Base-by-base conservation (phyloP, 2,888 invertebrate genomes). In the Syritta pipiens region DNA sequence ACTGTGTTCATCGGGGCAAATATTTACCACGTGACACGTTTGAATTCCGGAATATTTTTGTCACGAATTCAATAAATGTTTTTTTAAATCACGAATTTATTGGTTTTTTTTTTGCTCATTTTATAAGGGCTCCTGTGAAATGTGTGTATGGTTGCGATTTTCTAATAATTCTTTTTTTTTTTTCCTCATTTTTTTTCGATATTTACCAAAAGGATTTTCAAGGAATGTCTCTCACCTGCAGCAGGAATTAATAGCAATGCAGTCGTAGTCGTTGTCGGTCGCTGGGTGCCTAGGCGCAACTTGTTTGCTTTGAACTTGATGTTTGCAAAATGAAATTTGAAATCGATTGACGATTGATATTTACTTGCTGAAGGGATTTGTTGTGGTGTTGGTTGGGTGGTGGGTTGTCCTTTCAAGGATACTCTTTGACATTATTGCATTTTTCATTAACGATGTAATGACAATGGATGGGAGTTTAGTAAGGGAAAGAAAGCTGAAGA, bases 11-110 rank as follows among this genome's bases (percentile, higher is more conserved):
- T 68, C 26, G 37, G 20, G 24, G 71, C 71, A 72, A 79, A 79
- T 79, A 65, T 79, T 79, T 79, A 67, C 79, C 67, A 79, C 60
- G 72, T 72, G 79, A 72, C 79, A 79, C 79, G 67, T 79, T 72
- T 53, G 59, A 65, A 55, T 71, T 40, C 63, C 24, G 42, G 72
- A 72, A 67, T 79, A 79, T 79, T 79, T 79, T 79, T 72, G 79
- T 79, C 79, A 79, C 79, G 79, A 68, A 72, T 79, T 79, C 79
- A 79, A 79, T 79, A 79, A 72, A 67, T 60, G 63, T 40, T 26
- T 63, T 71, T 53, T 71, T 67, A 40, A 69, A 72, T 35, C 24
- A 67, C 32, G 65, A 48, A 60, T 30, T 46, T 77, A 77, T 77
- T 67, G 49, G 32, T 62, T 71, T 60, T 49, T 37, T 12, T 32